Base-by-base conservation (phyloP, 1,140 invertebrate genomes). In the Chironomus tepperi region DNA sequence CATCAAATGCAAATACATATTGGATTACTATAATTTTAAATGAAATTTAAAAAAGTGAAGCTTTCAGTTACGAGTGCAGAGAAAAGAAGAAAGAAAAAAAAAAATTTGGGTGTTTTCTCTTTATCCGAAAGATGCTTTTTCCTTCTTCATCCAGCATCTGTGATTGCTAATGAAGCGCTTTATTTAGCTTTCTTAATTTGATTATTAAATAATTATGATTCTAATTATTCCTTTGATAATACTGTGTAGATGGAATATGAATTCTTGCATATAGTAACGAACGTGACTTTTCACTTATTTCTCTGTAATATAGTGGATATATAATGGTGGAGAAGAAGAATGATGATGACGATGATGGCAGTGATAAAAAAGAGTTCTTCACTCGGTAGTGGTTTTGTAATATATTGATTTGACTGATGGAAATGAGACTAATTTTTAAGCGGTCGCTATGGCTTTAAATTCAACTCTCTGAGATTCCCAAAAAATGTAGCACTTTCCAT, bases 61-160 rank as follows among this genome's bases (percentile, higher is more conserved):
- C 24, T 34, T 34, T 34, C 24, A 34, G 24, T 34, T 34, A 34
- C 24, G 24, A 34, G 24, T 34, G 24, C 24, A 34, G 24, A 34
- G 24, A 34, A 34, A 34, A 15, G n/a, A 57, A 15, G 12, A 57
- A n/a, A 57, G 47, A 57, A n/a, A n/a, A 57, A n/a, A n/a, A 57
- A 57, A 57, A 57, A 57, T 57, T 34, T 57, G 47, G 47, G 47
- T 57, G 47, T 57, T 57, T 57, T 57, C 47, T 57, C 47, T 57
- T 57, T n/a, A n/a, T n/a, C 12, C 12, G 12, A 57, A 57, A 57
- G 47, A 57, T 57, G 47, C 47, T 57, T 57, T 57, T 57, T 57
- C 47, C n/a, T 57, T 15, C 12, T n/a, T 57, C 9, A n/a, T 57
- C 9, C 12, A 12, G 47, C 12, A 57, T n/a, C 47, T 57, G 24